A percentile compares a stretch with the other conserved stretches of the same genome.
Conservation (phyloP, 2,113 vertebrate genomes). For the Corythoichthys intestinalis region DNA sequence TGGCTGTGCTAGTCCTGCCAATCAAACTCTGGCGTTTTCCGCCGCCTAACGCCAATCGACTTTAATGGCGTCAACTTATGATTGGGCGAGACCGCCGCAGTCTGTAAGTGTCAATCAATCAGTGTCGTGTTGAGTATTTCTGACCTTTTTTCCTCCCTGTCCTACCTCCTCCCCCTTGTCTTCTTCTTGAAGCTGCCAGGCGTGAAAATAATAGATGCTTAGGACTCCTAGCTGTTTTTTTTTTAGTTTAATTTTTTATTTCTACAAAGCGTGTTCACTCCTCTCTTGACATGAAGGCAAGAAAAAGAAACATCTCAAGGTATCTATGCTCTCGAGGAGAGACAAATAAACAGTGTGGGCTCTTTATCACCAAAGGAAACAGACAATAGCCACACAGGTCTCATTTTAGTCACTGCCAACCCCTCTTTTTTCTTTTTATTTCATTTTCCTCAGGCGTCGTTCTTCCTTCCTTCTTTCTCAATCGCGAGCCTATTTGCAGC, state of each 20-base stretch:
- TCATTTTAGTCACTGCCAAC: slow-evolving; percentile 70
- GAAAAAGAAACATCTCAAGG: slow-evolving; percentile 48
- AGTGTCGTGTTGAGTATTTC: slow-evolving; percentile 58
- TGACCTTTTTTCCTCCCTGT: slow-evolving; percentile 35
- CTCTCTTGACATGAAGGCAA: slow-evolving; percentile 25
- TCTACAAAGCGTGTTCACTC: slow-evolving; percentile 44
- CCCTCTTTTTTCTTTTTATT: slow-evolving; percentile 62
- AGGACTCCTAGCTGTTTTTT: slow-evolving; percentile 13
- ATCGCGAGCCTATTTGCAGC: slow-evolving; percentile 73
- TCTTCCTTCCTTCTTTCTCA: slow-evolving; percentile 60
- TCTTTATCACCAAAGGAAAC: slow-evolving; percentile 70
- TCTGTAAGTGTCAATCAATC: slow-evolving; percentile 67
- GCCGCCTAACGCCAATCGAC: slow-evolving; percentile 27
- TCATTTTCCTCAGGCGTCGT: slow-evolving; percentile 67
- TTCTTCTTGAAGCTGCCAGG: slow-evolving; percentile 43
- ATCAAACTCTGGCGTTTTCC: slow-evolving; percentile 47
- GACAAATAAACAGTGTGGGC: slow-evolving; percentile 71
- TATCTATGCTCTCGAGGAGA: slow-evolving; percentile 62
- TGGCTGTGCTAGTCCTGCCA: slow-evolving; percentile 64
- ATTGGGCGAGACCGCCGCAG: slow-evolving; percentile 59
- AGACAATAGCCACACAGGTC: slow-evolving; percentile 71
- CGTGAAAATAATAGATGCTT: slow-evolving; percentile 68
- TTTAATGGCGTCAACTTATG: slow-evolving; percentile 61
- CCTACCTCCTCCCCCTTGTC: background rate
- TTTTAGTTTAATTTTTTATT: slow-evolving; percentile 3